Conservation (phyloP, 2,888 invertebrate genomes). For the Oscheius sp. region DNA sequence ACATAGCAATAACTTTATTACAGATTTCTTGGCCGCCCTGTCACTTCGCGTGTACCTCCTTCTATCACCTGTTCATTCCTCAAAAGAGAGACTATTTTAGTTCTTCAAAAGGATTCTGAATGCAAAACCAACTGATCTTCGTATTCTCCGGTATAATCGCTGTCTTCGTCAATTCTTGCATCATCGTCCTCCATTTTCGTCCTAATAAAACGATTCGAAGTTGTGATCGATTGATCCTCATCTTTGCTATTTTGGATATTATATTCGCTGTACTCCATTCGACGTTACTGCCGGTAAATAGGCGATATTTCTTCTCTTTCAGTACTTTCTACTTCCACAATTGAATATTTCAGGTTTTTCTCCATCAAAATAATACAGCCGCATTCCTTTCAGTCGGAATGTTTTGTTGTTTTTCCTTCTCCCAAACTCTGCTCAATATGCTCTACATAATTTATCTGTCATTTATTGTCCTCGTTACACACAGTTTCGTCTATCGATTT, state of each 20-base stretch:
- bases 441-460: constrained; percentile 26
- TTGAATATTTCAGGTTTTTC: constrained; percentile 1
- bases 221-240: constrained; percentile 16
- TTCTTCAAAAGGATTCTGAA: neutral
- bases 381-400: constrained; percentile 17
- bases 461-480: constrained; percentile 20
- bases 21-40: too few species aligned
- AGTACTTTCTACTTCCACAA: too few species aligned
- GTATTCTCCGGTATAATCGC: neutral
- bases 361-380: neutral
- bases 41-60: too few species aligned
- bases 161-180: constrained; percentile 14
- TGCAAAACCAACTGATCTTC: constrained; percentile 1
- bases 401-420: constrained; percentile 20
- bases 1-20: too few species aligned
- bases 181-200: constrained; percentile 18
- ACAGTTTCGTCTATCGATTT: constrained; percentile 21
- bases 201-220: constrained; percentile 10
- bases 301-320: neutral
- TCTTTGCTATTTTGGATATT: constrained; percentile 20
- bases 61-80: too few species aligned
- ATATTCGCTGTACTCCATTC: constrained; percentile 18
- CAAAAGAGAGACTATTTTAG: too few species aligned
- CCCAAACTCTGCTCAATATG: constrained; percentile 5
- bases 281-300: constrained; percentile 8